Evolutionary conservation across 2,113 vertebrate genomes (phyloP).

Genomic region (Poeciliopsis prolifica): DNA sequence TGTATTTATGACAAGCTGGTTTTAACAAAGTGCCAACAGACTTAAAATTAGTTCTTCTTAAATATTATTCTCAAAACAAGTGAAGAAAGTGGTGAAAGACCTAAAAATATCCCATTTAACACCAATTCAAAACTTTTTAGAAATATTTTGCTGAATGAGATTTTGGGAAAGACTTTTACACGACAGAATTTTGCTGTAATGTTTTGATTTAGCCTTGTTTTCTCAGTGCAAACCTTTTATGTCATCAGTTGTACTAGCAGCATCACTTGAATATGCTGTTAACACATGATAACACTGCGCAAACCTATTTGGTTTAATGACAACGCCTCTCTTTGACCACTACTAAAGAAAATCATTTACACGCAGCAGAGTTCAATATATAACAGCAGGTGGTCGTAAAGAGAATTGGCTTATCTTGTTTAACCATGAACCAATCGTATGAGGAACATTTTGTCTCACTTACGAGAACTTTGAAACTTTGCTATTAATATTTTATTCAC

Average conservation of each 20-base stretch:
- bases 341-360: background rate
- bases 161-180: background rate
- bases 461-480: constrained; percentile 2
- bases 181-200: background rate
- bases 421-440: constrained; percentile 13
- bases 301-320: constrained; percentile 31
- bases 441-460: background rate
- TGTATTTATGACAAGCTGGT: background rate
- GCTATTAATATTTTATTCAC: constrained; percentile 28
- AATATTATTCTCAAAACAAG: background rate
- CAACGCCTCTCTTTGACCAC: background rate
- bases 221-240: constrained; percentile 1
- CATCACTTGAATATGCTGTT: constrained; percentile 28
- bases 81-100: background rate
- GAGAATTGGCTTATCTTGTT: constrained; percentile 44
- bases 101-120: background rate
- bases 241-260: background rate
- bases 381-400: constrained; percentile 9
- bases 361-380: constrained; percentile 1
- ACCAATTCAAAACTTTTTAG: no score
- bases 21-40: background rate
- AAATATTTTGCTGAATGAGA: background rate
- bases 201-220: background rate
- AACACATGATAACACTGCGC: constrained; percentile 30
- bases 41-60: background rate